phyloP scores from a whole-genome alignment of 2,797 vertebrate species.

The Helicolenus hilgendorfi region DNA sequence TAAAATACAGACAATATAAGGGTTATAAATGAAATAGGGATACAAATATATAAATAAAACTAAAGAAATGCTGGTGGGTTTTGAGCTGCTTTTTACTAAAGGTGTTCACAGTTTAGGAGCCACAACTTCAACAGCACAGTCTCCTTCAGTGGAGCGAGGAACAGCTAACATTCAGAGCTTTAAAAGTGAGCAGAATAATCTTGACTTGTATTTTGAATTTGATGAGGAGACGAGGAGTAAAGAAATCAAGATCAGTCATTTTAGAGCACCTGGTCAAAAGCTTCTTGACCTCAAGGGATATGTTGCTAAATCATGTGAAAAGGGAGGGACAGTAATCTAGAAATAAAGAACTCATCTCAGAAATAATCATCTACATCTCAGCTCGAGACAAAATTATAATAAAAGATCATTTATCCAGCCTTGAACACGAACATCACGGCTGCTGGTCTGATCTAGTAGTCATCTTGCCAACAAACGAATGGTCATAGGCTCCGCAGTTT shows the following conservation, averaged over 20 bases:
- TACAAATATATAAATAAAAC: neutral
- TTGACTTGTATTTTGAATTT: neutral
- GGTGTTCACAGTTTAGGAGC: neutral
- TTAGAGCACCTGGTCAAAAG: neutral
- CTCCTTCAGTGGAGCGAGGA: neutral
- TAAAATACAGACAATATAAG: neutral
- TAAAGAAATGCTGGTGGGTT: neutral
- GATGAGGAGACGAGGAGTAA: neutral
- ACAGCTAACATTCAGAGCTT: neutral
- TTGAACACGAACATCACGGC: neutral
- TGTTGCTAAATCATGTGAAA: neutral
- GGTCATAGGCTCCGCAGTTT: constrained; percentile 1
- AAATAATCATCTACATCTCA: neutral
- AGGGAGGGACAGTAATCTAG: neutral
- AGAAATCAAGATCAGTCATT: neutral
- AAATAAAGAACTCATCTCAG: neutral
- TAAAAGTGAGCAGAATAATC: neutral
- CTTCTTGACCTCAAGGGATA: neutral
- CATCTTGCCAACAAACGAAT: constrained; percentile 30
- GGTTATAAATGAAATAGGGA: neutral
- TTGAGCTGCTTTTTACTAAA: neutral
- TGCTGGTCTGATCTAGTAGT: constrained; percentile 11
- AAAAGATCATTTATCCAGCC: neutral
- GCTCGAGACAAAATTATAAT: neutral
- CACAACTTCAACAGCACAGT: neutral